These are phyloP conservation scores for Lithophane leautieri DNA, from an alignment of 2,888 invertebrate genomes.

Conservation along the genomic window DNA sequence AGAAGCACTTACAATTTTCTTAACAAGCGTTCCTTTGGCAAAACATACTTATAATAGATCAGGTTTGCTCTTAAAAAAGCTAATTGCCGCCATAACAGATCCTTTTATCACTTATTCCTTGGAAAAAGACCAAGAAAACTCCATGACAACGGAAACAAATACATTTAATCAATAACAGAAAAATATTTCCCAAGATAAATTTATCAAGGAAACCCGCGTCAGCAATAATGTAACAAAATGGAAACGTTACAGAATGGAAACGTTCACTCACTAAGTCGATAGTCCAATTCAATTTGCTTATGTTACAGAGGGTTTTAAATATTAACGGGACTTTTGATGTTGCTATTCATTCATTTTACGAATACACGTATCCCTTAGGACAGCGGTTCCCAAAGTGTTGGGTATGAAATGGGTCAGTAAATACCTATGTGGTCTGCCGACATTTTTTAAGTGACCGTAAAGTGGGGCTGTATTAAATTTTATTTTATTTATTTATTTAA, in stretches of 20 bases:
- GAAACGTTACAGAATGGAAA: constrained; percentile 21
- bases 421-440: neutral
- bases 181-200: constrained; percentile 50
- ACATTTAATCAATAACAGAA: constrained; percentile 36
- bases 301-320: constrained; percentile 66
- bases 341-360: constrained; percentile 71
- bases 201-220: constrained; percentile 44
- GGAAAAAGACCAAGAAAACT: constrained; percentile 16
- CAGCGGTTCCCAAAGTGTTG: constrained; percentile 36
- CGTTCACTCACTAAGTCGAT: constrained; percentile 49
- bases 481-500: no score
- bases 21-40: neutral
- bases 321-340: constrained; percentile 67
- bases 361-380: constrained; percentile 54
- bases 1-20: neutral
- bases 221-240: constrained; percentile 46
- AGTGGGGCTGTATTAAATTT: neutral
- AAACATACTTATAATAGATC: neutral
- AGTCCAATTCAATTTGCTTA: constrained; percentile 72
- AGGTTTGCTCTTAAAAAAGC: neutral
- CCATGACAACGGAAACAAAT: constrained; percentile 30
- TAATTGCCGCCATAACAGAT: constrained; percentile 6
- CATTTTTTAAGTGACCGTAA: neutral
- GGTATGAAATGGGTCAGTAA: constrained; percentile 18
- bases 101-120: neutral